Evolutionary conservation across 1,140 invertebrate species (phyloP).

Genomic region (Pogonognathellus flavescens): DNA sequence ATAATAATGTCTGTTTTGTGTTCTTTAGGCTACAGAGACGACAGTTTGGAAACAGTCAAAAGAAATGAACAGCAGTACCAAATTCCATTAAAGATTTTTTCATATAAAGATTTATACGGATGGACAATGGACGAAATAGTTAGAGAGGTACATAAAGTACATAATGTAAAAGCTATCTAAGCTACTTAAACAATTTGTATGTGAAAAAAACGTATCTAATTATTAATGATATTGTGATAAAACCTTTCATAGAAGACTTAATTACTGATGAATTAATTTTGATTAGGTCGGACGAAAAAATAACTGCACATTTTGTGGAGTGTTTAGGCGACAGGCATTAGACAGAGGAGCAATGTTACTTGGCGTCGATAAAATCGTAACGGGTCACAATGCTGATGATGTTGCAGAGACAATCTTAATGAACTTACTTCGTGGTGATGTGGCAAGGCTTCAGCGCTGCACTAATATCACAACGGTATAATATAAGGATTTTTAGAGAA

Average conservation of each 20-base stretch:
- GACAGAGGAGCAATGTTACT: constrained; percentile 92
- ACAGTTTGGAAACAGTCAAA: constrained; percentile 97
- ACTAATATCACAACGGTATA: constrained; percentile 88
- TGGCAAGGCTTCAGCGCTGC: constrained; percentile 91
- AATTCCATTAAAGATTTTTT: constrained; percentile 95
- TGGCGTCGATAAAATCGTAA: constrained; percentile 93
- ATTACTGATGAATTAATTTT: constrained; percentile 1
- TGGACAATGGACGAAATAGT: constrained; percentile 99
- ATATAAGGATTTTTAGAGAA: no score
- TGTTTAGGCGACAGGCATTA: constrained; percentile 95
- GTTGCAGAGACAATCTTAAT: constrained; percentile 98
- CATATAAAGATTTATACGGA: constrained; percentile 98
- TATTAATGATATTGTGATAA: no score
- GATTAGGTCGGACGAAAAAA: constrained; percentile 92
- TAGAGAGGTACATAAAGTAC: constrained; percentile 75
- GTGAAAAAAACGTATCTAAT: no score
- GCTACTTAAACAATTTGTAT: no score
- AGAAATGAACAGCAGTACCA: constrained; percentile 93
- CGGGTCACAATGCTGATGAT: constrained; percentile 99
- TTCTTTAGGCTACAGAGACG: constrained; percentile 89
- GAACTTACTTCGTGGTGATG: constrained; percentile 97
- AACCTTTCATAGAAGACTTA: neutral
- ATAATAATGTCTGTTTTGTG: no score
- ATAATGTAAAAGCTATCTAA: no score
- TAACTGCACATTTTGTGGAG: constrained; percentile 99